phyloP scores from a whole-genome alignment of 2,797 vertebrate species.

The Scolopax rusticola region DNA sequence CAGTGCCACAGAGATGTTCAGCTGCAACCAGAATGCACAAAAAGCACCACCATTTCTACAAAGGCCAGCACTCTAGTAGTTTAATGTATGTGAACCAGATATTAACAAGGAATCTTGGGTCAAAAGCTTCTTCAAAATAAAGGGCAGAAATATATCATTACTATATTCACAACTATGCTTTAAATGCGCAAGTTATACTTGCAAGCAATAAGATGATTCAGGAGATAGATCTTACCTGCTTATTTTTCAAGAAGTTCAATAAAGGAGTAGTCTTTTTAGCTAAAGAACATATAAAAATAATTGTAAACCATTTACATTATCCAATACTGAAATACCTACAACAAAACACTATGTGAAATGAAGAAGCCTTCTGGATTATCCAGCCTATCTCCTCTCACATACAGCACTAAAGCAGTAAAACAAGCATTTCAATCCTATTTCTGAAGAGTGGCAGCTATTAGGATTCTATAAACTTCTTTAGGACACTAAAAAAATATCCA shows the following conservation, averaged over 20 bases:
- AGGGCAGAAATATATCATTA: neutral
- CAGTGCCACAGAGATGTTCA: neutral
- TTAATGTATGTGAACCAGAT: neutral
- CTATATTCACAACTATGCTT: neutral
- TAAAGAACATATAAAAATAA: constrained; percentile 67
- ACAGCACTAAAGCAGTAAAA: neutral
- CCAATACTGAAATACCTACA: neutral
- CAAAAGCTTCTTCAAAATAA: neutral
- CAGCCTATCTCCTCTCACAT: neutral
- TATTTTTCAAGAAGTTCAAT: constrained; percentile 97
- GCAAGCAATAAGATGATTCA: neutral
- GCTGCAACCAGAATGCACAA: neutral
- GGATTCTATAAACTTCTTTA: neutral
- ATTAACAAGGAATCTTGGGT: neutral
- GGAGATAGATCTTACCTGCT: constrained; percentile 87
- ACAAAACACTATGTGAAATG: neutral
- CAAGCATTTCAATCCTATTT: neutral
- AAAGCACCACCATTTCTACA: neutral
- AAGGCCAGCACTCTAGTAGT: neutral
- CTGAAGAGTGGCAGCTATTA: neutral
- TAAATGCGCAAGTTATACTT: neutral
- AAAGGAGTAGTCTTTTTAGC: constrained; percentile 97
- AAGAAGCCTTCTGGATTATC: neutral
- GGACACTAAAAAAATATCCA: neutral
- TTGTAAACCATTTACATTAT: neutral